These are phyloP conservation scores for Deilephila porcellus DNA, from an alignment of 2,888 invertebrate species.

Conservation along the genomic window DNA sequence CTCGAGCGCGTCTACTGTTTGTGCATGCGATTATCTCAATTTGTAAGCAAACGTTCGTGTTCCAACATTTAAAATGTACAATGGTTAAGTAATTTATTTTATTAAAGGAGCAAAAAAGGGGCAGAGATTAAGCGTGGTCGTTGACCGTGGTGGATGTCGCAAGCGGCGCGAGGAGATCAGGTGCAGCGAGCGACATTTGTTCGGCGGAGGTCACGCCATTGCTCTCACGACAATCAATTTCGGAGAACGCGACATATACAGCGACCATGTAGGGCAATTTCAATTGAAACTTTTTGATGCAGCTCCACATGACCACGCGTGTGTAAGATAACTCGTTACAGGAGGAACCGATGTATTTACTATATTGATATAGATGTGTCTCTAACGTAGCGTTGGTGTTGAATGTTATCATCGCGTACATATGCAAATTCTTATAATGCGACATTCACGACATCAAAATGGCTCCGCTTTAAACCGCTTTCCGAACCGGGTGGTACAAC, in stretches of 20 bases:
- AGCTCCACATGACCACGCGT: too few species aligned
- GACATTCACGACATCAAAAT: neutral
- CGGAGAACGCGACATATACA: neutral
- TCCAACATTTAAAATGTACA: too few species aligned
- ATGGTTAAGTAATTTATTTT: neutral
- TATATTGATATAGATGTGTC: neutral
- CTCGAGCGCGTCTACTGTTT: neutral
- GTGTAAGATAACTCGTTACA: too few species aligned
- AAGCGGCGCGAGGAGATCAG: constrained; percentile 23
- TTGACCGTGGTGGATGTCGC: neutral
- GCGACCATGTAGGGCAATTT: too few species aligned
- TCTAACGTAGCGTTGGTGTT: neutral
- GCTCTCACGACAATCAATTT: neutral
- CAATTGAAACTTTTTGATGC: too few species aligned
- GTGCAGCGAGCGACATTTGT: neutral
- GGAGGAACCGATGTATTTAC: too few species aligned
- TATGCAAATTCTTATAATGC: neutral
- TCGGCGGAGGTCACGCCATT: neutral
- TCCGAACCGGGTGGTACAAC: too few species aligned
- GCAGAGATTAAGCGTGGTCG: neutral
- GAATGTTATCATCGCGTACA: neutral
- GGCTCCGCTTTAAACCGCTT: too few species aligned
- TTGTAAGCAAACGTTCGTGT: neutral
- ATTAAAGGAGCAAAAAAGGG: neutral
- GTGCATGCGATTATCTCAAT: neutral